phyloP scores from a whole-genome alignment of 2,888 invertebrate species.

The Harpagoxenus sublaevis region DNA sequence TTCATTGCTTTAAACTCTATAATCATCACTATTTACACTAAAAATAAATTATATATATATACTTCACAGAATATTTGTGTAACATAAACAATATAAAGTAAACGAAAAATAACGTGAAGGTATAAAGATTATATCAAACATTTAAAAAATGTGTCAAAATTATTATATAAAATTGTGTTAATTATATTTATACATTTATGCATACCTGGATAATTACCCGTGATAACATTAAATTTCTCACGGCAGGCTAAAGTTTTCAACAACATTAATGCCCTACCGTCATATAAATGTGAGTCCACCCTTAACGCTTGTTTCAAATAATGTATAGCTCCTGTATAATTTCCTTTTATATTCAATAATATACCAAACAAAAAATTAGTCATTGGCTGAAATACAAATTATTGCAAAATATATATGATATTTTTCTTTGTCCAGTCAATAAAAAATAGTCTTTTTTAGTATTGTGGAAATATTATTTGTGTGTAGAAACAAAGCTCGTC shows the following conservation, averaged over 20 bases:
- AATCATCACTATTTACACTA: neutral
- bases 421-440: neutral
- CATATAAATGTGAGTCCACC: constrained; percentile 87
- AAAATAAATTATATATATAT: neutral
- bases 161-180: neutral
- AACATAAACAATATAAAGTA: neutral
- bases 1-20: neutral
- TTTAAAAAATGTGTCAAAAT: neutral
- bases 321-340: constrained; percentile 89
- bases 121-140: neutral
- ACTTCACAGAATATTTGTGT: neutral
- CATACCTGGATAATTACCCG: constrained; percentile 40
- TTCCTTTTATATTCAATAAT: constrained; percentile 89
- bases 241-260: constrained; percentile 88
- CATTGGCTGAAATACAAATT: constrained; percentile 87
- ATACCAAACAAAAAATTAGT: constrained; percentile 91
- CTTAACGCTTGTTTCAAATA: constrained; percentile 89
- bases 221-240: constrained; percentile 46
- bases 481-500: neutral
- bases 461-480: neutral
- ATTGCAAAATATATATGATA: constrained; percentile 13
- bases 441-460: neutral
- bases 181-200: constrained; percentile 6
- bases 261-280: constrained; percentile 87
- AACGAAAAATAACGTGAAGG: neutral